Evolutionary conservation across 2,113 vertebrate species (phyloP).

Genomic region (Thunnus thynnus): DNA sequence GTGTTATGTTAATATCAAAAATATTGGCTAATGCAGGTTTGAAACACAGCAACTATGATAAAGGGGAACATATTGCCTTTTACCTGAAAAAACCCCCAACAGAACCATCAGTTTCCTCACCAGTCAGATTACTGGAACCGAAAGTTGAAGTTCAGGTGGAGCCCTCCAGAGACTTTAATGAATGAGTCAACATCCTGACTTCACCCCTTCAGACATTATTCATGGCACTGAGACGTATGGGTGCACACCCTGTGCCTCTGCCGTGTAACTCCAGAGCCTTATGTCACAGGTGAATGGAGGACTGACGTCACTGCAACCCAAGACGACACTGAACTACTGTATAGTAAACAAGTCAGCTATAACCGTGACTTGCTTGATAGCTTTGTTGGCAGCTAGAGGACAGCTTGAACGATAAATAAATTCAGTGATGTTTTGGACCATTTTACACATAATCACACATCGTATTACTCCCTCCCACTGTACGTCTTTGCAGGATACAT

Average conservation of each 20-base stretch:
- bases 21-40: background rate
- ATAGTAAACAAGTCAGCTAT: constrained; percentile 22
- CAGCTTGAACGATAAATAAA: background rate
- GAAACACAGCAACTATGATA: background rate
- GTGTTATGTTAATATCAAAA: background rate
- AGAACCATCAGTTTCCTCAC: background rate
- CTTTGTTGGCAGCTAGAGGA: background rate
- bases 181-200: constrained; percentile 30
- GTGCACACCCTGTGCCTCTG: constrained; percentile 29
- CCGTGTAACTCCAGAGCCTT: constrained; percentile 65
- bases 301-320: constrained; percentile 52
- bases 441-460: constrained; percentile 15
- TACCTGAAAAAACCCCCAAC: background rate
- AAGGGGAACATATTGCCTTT: background rate
- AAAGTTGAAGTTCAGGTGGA: background rate
- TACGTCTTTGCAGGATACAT: constrained; percentile 32
- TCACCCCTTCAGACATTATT: constrained; percentile 65
- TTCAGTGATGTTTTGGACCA: background rate
- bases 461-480: background rate
- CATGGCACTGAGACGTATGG: constrained; percentile 52
- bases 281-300: constrained; percentile 42
- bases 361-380: background rate
- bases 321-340: constrained; percentile 22
- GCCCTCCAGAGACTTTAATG: constrained; percentile 4
- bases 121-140: background rate